Percentiles rank a stretch among this genome's conserved stretches.
Evolutionary conservation across 2,888 invertebrate species (phyloP).

Genomic region (Smittia aterrima): DNA sequence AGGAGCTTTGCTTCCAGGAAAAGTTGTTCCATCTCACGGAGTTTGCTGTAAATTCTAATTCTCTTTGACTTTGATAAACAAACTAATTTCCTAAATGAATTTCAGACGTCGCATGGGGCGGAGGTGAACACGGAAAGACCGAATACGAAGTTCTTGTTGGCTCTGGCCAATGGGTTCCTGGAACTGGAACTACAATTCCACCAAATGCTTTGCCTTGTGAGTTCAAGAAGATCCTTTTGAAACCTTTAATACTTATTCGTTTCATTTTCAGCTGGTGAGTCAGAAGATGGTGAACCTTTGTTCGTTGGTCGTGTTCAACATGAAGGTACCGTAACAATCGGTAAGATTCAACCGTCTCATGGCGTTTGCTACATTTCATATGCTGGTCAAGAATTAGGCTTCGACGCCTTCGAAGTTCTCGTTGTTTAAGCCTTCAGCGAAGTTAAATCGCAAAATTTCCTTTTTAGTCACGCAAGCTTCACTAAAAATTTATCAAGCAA

Average conservation of each 20-base stretch:
- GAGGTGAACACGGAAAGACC: slow-evolving; percentile 64
- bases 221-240: not conserved
- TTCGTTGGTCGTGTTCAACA: slow-evolving; percentile 75
- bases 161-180: slow-evolving; percentile 65
- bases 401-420: slow-evolving; percentile 79
- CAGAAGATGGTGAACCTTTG: slow-evolving; percentile 75
- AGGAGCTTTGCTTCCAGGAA: slow-evolving; percentile 76
- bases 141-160: slow-evolving; percentile 69
- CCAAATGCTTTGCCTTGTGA: slow-evolving; percentile 64
- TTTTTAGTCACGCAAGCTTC: no score
- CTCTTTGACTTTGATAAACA: not conserved
- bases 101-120: slow-evolving; percentile 72
- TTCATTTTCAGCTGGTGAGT: slow-evolving; percentile 59
- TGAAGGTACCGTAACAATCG: slow-evolving; percentile 72
- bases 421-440: slow-evolving; percentile 47
- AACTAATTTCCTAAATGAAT: not conserved
- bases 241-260: not conserved
- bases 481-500: no score
- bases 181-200: slow-evolving; percentile 67
- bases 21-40: slow-evolving; percentile 68
- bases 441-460: no score
- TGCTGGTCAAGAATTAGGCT: slow-evolving; percentile 74
- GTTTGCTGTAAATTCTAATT: slow-evolving; percentile 52
- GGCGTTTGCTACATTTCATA: slow-evolving; percentile 80
- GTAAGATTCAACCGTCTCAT: slow-evolving; percentile 82